These are phyloP conservation scores for Cryptoblepharus egeriae DNA, from an alignment of 2,797 vertebrate species.

Conservation along the genomic window DNA sequence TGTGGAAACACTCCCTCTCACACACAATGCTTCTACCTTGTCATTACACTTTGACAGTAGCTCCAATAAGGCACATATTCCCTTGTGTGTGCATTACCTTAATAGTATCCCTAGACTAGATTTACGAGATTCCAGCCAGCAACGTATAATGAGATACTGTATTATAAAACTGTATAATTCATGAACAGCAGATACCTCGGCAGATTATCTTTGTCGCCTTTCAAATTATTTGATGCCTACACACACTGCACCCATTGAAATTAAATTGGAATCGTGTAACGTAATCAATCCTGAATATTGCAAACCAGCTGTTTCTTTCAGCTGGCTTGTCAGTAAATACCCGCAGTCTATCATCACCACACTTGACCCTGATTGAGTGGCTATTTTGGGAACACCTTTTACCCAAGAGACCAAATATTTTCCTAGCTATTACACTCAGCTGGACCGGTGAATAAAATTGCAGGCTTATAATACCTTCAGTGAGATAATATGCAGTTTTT, in stretches of 20 bases:
- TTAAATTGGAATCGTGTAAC: slow-evolving; percentile 61
- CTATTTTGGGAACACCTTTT: slow-evolving; percentile 63
- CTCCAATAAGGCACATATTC: slow-evolving; percentile 1
- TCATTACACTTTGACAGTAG: slow-evolving; percentile 4
- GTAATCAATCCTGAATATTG: slow-evolving; percentile 53
- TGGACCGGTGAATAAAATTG: slow-evolving; percentile 30
- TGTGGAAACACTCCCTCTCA: not conserved
- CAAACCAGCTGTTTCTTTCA: slow-evolving; percentile 65
- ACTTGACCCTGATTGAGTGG: slow-evolving; percentile 52
- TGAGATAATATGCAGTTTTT: not conserved
- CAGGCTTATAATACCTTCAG: not conserved
- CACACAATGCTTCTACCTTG: too few species aligned
- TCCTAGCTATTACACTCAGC: slow-evolving; percentile 14
- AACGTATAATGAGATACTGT: slow-evolving; percentile 37
- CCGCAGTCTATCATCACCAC: slow-evolving; percentile 51
- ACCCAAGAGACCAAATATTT: slow-evolving; percentile 41
- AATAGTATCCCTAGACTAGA: slow-evolving; percentile 19
- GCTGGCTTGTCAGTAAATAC: slow-evolving; percentile 60
- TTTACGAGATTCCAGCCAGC: slow-evolving; percentile 36
- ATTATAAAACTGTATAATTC: slow-evolving; percentile 48
- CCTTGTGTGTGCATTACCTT: not conserved
- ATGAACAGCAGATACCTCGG: slow-evolving; percentile 37
- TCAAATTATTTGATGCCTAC: slow-evolving; percentile 62
- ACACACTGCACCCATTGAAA: slow-evolving; percentile 57
- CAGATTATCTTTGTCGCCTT: slow-evolving; percentile 56